Percentiles rank a stretch among this genome's conserved stretches.
Conservation (phyloP, 2,113 vertebrate species). For the Numida meleagris region DNA sequence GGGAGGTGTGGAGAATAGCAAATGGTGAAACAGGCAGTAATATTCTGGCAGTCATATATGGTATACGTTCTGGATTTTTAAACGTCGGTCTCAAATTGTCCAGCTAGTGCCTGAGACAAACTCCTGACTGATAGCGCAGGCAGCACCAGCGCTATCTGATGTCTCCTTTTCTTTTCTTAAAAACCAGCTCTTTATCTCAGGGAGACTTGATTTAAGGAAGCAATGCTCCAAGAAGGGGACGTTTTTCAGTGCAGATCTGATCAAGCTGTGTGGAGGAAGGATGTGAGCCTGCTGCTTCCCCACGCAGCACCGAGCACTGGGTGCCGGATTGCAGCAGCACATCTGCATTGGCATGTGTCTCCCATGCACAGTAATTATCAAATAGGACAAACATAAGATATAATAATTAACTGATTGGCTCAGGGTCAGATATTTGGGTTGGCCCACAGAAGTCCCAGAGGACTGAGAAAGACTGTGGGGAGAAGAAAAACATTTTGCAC, state of each 20-base stretch:
- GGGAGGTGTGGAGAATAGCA: not conserved
- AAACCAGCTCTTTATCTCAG: not conserved
- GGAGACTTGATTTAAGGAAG: not conserved
- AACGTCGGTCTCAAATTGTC: not conserved
- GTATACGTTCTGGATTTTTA: not conserved
- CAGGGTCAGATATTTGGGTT: not conserved
- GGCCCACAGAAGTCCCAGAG: not conserved
- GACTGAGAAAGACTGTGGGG: not conserved
- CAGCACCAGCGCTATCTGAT: not conserved
- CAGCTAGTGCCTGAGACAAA: not conserved
- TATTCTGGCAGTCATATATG: not conserved
- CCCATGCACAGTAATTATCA: not conserved
- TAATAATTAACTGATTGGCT: slow-evolving; percentile 24
- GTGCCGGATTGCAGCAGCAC: fast-evolving
- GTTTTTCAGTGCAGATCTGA: not conserved
- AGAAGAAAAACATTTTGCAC: not conserved
- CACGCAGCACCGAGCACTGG: not conserved
- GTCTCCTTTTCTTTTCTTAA: not conserved
- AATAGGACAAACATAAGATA: slow-evolving; percentile 3
- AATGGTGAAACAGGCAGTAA: not conserved
- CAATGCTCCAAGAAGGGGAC: not conserved
- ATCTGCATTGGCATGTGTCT: not conserved
- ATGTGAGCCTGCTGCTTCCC: not conserved
- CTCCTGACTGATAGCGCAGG: not conserved
- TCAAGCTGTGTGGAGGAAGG: not conserved